Percentiles rank a stretch among this genome's conserved stretches.
Evolutionary conservation across 2,113 vertebrate species (phyloP).

Genomic region (Aleadryas rufinucha): DNA sequence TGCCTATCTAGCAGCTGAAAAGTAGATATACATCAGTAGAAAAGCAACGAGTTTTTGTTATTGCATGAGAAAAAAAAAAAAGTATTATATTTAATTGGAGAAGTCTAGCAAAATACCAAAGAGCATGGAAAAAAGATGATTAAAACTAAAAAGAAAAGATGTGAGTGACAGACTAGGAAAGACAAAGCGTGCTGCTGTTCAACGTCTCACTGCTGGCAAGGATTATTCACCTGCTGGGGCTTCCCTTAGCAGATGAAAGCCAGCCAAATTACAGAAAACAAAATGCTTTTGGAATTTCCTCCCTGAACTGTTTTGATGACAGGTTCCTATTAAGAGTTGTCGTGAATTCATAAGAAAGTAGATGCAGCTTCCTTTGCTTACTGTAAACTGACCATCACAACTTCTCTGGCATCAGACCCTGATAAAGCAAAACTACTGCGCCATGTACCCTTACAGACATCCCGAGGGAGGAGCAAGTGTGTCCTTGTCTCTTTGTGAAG

Average conservation of each 20-base stretch:
- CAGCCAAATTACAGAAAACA: neutral
- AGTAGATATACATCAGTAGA: neutral
- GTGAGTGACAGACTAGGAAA: neutral
- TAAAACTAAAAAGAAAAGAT: neutral
- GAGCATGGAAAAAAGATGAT: neutral
- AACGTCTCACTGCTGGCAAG: neutral
- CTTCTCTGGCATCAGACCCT: neutral
- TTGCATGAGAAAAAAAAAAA: neutral
- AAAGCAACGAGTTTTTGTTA: neutral
- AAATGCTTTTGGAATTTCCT: neutral
- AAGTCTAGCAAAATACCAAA: slow-evolving; percentile 30
- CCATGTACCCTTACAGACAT: rapidly evolving
- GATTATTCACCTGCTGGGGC: neutral
- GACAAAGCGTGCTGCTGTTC: neutral
- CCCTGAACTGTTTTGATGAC: slow-evolving; percentile 4
- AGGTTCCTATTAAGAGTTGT: neutral
- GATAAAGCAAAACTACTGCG: rapidly evolving
- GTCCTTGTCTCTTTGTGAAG: neutral
- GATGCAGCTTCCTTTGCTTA: neutral
- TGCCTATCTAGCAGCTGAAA: neutral
- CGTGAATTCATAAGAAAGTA: neutral
- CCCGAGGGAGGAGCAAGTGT: rapidly evolving
- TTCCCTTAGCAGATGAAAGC: neutral
- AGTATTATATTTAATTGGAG: slow-evolving; percentile 4
- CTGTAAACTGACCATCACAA: neutral